A percentile compares a stretch with the other conserved stretches of the same genome.
phyloP scores from a whole-genome alignment of 1,140 invertebrate genomes.

The Antheraea pernyi region DNA sequence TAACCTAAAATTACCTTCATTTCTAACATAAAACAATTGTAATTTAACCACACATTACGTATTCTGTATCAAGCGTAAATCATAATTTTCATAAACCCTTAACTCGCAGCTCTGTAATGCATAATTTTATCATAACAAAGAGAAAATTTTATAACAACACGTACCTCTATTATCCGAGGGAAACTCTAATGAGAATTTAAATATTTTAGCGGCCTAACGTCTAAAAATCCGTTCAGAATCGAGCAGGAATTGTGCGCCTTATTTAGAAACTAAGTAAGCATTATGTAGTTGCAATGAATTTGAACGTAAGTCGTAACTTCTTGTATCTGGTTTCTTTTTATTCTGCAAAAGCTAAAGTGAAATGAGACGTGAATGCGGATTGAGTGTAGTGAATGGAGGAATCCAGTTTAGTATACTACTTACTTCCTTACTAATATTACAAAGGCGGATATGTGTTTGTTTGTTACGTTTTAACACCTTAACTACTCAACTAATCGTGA shows the following conservation, averaged over 20 bases:
- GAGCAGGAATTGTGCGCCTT: background rate
- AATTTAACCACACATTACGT: background rate
- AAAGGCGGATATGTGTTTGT: background rate
- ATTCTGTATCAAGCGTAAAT: conserved; percentile 1
- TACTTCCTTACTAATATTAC: background rate
- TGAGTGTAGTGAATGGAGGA: conserved; percentile 2
- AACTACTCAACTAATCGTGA: too few relatives aligned
- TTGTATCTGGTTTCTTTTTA: conserved; percentile 1
- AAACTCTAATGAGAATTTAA: conserved; percentile 29
- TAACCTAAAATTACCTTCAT: background rate
- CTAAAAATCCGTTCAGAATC: conserved; percentile 4
- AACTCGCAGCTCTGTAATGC: background rate
- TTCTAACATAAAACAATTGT: background rate
- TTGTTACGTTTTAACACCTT: too few relatives aligned
- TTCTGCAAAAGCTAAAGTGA: background rate
- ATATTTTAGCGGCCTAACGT: conserved; percentile 21
- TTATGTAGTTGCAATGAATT: conserved; percentile 11
- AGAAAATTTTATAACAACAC: conserved; percentile 24
- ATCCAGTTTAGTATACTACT: background rate
- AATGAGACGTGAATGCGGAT: conserved; percentile 1
- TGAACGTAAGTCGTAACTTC: conserved; percentile 7
- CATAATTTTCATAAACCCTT: conserved; percentile 1
- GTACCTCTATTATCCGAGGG: conserved; percentile 17
- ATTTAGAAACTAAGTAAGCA: conserved; percentile 12
- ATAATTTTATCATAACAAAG: conserved; percentile 17